A percentile compares a stretch with the other conserved stretches of the same genome.
Evolutionary conservation across 2,797 vertebrate species (phyloP).

Genomic region (Phoxinus dragarum): DNA sequence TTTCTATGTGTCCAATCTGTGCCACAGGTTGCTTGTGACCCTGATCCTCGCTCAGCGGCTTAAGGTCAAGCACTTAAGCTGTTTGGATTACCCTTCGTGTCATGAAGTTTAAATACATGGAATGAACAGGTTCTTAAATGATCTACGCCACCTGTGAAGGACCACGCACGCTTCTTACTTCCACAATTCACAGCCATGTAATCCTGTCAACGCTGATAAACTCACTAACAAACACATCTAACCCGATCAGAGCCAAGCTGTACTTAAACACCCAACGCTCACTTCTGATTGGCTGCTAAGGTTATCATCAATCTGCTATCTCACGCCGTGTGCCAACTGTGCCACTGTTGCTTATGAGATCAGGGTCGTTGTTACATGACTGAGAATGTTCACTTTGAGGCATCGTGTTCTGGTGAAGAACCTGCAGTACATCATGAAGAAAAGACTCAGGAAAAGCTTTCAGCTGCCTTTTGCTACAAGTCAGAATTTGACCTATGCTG

Average conservation of each 20-base stretch:
- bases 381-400: constrained; percentile 35
- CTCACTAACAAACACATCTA: constrained; percentile 48
- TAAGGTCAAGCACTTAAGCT: constrained; percentile 33
- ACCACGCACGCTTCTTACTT: constrained; percentile 31
- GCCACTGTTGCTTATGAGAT: constrained; percentile 21
- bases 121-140: constrained; percentile 38
- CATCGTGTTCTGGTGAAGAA: constrained; percentile 2
- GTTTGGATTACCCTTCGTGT: constrained; percentile 38
- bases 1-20: constrained; percentile 14
- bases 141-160: constrained; percentile 30
- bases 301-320: constrained; percentile 13
- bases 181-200: constrained; percentile 47
- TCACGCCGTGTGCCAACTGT: constrained; percentile 3
- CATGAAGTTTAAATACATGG: constrained; percentile 39
- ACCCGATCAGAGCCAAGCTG: constrained; percentile 30
- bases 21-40: constrained; percentile 22
- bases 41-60: constrained; percentile 40
- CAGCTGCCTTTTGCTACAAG: not conserved
- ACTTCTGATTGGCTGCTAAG: constrained; percentile 44
- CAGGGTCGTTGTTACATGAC: constrained; percentile 20
- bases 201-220: constrained; percentile 53
- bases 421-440: constrained; percentile 1
- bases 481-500: constrained; percentile 1
- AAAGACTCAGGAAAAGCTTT: not conserved
- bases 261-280: constrained; percentile 14